phyloP scores from a whole-genome alignment of 2,888 invertebrate species.

The Limenitis camilla region DNA sequence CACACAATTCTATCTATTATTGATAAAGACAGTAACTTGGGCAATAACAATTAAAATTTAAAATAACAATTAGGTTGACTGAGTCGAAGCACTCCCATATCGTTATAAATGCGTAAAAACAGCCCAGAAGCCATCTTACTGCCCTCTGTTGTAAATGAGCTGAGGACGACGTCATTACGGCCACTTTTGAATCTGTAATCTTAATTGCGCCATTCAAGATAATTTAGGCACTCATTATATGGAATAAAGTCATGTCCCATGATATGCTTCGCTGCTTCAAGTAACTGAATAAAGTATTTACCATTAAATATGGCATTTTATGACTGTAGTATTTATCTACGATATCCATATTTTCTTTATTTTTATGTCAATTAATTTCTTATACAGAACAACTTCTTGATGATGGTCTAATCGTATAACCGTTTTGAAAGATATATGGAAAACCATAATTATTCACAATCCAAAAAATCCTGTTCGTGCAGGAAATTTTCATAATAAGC shows the following conservation, averaged over 20 bases:
- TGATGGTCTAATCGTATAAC: no score
- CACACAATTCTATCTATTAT: no score
- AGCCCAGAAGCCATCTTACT: slow-evolving; percentile 13
- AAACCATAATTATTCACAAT: no score
- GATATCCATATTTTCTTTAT: no score
- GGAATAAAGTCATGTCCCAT: slow-evolving; percentile 40
- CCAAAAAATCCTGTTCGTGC: no score
- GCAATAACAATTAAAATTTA: background rate
- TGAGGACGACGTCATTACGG: slow-evolving; percentile 41
- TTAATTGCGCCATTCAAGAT: slow-evolving; percentile 54
- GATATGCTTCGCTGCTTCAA: slow-evolving; percentile 12
- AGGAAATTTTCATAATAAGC: no score
- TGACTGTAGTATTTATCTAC: no score
- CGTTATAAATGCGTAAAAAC: background rate
- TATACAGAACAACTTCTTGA: no score
- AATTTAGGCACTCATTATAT: slow-evolving; percentile 38
- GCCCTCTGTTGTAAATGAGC: slow-evolving; percentile 42
- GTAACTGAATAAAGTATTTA: background rate
- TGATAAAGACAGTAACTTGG: no score
- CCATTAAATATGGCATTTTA: no score
- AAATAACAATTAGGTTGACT: background rate
- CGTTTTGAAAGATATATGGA: no score
- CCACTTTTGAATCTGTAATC: slow-evolving; percentile 48
- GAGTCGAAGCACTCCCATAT: background rate
- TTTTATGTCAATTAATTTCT: no score